phyloP scores from a whole-genome alignment of 2,797 vertebrate species.

The Poecilia wingei region DNA sequence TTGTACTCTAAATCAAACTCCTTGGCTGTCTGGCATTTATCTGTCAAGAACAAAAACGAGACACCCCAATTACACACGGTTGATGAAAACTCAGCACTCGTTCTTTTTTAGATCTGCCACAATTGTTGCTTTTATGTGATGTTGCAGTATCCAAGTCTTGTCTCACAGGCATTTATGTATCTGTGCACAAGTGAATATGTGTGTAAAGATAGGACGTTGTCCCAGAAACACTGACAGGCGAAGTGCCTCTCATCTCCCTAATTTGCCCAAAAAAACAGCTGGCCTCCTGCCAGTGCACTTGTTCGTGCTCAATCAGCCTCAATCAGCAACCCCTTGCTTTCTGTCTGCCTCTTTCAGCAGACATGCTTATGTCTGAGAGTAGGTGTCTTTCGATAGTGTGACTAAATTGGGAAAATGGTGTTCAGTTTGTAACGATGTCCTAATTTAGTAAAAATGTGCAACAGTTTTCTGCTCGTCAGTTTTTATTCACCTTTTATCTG shows the following conservation, averaged over 20 bases:
- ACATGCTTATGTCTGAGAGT: background rate
- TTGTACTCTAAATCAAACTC: constrained; percentile 25
- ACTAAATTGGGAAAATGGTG: constrained; percentile 5
- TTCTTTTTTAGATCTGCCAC: constrained; percentile 46
- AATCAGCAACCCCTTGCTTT: constrained; percentile 56
- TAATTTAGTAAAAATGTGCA: background rate
- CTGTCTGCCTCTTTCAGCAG: constrained; percentile 33
- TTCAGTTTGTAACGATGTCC: constrained; percentile 9
- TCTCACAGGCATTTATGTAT: constrained; percentile 18
- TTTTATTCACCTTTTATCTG: constrained; percentile 16
- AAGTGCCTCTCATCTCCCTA: constrained; percentile 54
- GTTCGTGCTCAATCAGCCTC: constrained; percentile 62
- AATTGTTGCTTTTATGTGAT: constrained; percentile 38
- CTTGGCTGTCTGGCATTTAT: constrained; percentile 30
- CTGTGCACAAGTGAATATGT: background rate
- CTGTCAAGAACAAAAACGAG: constrained; percentile 26
- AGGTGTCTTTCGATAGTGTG: constrained; percentile 14
- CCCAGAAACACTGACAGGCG: constrained; percentile 51
- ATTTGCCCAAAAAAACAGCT: constrained; percentile 57
- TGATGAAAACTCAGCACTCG: constrained; percentile 28
- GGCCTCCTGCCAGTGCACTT: constrained; percentile 60
- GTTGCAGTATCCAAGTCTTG: constrained; percentile 20
- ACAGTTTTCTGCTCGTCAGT: constrained; percentile 1
- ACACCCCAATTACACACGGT: constrained; percentile 31
- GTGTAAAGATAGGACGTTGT: constrained; percentile 14